Conservation (phyloP, 2,888 invertebrate species). For the Drosophila tripunctata region DNA sequence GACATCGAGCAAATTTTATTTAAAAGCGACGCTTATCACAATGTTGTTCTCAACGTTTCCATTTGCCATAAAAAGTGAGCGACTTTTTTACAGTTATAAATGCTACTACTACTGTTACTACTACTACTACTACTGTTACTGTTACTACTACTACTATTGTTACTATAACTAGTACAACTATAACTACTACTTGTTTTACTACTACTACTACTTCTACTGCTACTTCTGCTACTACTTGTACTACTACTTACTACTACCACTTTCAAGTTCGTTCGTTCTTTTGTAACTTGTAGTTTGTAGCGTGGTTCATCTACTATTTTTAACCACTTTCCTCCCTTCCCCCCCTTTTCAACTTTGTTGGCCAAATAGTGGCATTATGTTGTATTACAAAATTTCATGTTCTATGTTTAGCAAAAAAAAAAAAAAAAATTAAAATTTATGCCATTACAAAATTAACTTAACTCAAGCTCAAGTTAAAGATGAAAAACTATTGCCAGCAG, state of each 20-base stretch:
- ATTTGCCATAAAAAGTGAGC: constrained; percentile 67
- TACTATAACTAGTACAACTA: no score
- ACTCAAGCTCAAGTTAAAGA: not conserved
- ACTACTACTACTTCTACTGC: not conserved
- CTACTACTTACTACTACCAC: constrained; percentile 9
- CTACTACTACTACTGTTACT: constrained; percentile 6
- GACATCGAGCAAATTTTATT: constrained; percentile 23
- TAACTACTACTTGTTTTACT: not conserved
- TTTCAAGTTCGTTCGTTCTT: constrained; percentile 12
- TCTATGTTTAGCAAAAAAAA: constrained; percentile 18
- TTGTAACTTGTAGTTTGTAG: constrained; percentile 24
- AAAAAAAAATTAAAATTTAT: constrained; percentile 11
- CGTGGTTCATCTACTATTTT: constrained; percentile 20
- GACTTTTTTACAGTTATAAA: constrained; percentile 26
- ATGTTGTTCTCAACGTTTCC: constrained; percentile 60
- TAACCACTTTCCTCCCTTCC: no score
- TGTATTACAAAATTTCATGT: constrained; percentile 30
- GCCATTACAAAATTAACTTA: constrained; percentile 2
- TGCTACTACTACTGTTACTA: constrained; percentile 10
- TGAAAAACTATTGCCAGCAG: constrained; percentile 8
- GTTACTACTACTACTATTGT: constrained; percentile 5
- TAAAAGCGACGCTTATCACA: constrained; percentile 48
- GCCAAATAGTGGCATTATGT: constrained; percentile 49
- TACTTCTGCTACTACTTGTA: not conserved
- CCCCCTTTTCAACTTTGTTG: no score